Percentiles rank a stretch among this genome's conserved stretches.
Conservation (phyloP, 2,113 vertebrate genomes). For the Herpetotheres cachinnans region DNA sequence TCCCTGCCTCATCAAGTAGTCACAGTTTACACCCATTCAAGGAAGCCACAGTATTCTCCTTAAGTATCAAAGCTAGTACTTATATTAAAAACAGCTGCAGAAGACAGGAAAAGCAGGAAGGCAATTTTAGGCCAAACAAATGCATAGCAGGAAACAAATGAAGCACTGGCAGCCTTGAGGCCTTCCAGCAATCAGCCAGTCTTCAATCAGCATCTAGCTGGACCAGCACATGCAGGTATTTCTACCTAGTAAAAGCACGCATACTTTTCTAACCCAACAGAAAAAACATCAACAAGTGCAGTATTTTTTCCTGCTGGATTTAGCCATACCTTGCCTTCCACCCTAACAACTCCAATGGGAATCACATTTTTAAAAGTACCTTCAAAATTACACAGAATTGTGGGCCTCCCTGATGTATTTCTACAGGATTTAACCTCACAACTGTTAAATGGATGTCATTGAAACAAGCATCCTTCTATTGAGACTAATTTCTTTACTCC, state of each 20-base stretch:
- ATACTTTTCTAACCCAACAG: not conserved
- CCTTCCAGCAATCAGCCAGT: not conserved
- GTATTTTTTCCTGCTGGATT: not conserved
- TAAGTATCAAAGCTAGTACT: not conserved
- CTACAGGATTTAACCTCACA: not conserved
- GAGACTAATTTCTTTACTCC: not conserved
- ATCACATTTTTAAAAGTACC: not conserved
- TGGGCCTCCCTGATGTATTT: not conserved
- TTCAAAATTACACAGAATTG: not conserved
- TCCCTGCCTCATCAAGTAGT: not conserved
- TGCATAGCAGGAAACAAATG: not conserved
- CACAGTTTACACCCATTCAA: not conserved
- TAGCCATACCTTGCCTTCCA: not conserved
- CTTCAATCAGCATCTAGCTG: not conserved
- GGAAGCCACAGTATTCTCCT: not conserved
- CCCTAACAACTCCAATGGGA: not conserved
- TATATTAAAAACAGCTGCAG: constrained; percentile 20
- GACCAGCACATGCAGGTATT: not conserved
- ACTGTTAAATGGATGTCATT: not conserved
- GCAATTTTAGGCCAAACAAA: not conserved
- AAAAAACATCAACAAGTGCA: not conserved
- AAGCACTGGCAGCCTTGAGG: not conserved
- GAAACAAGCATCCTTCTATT: not conserved
- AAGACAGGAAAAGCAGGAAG: constrained; percentile 28
- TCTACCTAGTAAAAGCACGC: not conserved